Evolutionary conservation across 2,113 vertebrate species (phyloP).

Genomic region (Ursus arctos): DNA sequence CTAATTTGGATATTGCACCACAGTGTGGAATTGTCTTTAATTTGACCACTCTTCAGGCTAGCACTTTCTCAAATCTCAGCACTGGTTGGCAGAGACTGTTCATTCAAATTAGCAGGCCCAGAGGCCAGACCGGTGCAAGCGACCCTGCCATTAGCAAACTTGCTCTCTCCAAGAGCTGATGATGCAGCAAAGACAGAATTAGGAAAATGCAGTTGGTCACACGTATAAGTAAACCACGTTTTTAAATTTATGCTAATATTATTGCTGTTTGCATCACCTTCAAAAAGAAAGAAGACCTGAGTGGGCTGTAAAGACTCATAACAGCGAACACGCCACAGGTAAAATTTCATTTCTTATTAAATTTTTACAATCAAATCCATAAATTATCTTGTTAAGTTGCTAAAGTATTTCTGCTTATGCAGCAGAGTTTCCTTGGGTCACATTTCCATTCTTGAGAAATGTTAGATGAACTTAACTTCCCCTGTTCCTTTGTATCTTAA

Average conservation of each 20-base stretch:
- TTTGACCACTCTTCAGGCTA: background rate
- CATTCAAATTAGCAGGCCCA: constrained; percentile 23
- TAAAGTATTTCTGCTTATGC: constrained; percentile 48
- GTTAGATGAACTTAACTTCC: background rate
- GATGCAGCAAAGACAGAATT: background rate
- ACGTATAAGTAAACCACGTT: constrained; percentile 18
- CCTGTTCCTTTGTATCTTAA: background rate
- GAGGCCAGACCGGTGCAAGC: background rate
- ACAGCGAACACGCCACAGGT: background rate
- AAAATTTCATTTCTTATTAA: constrained; percentile 54
- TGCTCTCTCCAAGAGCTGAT: background rate
- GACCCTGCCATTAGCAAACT: background rate
- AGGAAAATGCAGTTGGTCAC: constrained; percentile 2
- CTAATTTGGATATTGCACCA: background rate
- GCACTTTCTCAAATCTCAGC: constrained; percentile 23
- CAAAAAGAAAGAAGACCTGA: constrained; percentile 57
- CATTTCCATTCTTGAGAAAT: constrained; percentile 32
- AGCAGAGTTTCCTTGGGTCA: background rate
- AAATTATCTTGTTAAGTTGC: constrained; percentile 46
- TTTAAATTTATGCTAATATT: constrained; percentile 33
- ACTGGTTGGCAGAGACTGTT: background rate
- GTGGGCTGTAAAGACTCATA: background rate
- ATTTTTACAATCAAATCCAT: background rate
- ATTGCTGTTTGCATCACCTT: constrained; percentile 27
- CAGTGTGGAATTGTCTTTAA: background rate